These are phyloP conservation scores for Drosophila lacertosa DNA, from an alignment of 1,140 invertebrate species.

Conservation along the genomic window DNA sequence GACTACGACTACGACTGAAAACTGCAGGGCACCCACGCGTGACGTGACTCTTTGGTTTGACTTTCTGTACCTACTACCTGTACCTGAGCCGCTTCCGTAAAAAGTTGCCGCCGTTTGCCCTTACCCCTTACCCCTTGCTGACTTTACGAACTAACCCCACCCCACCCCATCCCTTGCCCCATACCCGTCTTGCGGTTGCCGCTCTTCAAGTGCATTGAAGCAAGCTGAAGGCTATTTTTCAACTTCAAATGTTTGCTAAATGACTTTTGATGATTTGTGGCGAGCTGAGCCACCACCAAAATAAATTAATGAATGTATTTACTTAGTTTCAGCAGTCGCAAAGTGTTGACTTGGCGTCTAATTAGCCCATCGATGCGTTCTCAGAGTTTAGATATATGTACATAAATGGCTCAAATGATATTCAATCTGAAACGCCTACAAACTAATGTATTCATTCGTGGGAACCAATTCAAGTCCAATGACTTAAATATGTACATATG, in stretches of 20 bases:
- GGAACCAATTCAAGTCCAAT: too few relatives aligned
- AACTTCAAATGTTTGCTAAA: constrained; percentile 83
- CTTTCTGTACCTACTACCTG: constrained; percentile 57
- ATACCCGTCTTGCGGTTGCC: constrained; percentile 42
- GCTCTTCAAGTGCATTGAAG: constrained; percentile 80
- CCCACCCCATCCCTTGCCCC: constrained; percentile 19
- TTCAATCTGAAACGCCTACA: too few relatives aligned
- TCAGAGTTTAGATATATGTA: too few relatives aligned
- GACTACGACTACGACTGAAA: constrained; percentile 20
- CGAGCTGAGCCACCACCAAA: constrained; percentile 47
- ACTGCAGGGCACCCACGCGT: constrained; percentile 73
- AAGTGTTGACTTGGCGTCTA: constrained; percentile 71
- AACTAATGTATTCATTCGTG: too few relatives aligned
- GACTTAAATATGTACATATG: too few relatives aligned
- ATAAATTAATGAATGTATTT: constrained; percentile 82
- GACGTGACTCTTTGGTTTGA: constrained; percentile 81
- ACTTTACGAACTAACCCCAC: constrained; percentile 6
- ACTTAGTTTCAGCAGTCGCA: constrained; percentile 64
- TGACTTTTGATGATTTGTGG: constrained; percentile 83
- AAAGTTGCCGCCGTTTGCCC: constrained; percentile 66
- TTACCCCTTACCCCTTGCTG: constrained; percentile 15
- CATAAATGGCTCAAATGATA: too few relatives aligned
- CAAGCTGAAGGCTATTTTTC: constrained; percentile 82
- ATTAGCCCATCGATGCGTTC: constrained; percentile 66
- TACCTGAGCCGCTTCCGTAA: constrained; percentile 78